Base-by-base conservation (phyloP, 2,797 vertebrate genomes). In the Brachyrhaphis roseni region DNA sequence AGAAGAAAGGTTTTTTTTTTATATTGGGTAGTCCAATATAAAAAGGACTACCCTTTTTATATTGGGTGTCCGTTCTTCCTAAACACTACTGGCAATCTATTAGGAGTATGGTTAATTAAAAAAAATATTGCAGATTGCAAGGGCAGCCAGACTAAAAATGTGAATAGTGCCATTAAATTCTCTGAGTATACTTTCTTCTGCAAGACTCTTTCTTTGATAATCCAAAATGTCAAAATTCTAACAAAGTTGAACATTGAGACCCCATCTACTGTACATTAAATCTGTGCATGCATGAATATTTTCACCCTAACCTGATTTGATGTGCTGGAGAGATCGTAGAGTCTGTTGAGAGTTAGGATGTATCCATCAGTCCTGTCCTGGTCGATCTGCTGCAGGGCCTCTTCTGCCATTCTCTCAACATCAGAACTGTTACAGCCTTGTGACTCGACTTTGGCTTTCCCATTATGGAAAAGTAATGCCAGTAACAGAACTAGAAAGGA, bases 381-480 rank as follows among this genome's bases (percentile, higher is more conserved):
- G 92, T 93, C 92, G 80, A 94, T 90, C 81, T 89, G 89, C 45
- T 91, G 81, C 88, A 94, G 82, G 13, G 82, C 85, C 49, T 91
- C 89, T 46, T 93, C 92, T 0, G 91, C 89, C 41, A 87, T 84
- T 53, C 72, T 83, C 83, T 91, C 80, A 0, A 36, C 85, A 53
- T 92, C 90, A 13, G 87, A 75, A 64, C 72, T 89, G 0, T 0
- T 31, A 78, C 93, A 93, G 72, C 88, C 85, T 8, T 28, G 72
- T 18, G 72, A 39, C 4, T 88, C 87, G 0, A 83, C 46, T 8
- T 4, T 5, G n/a, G 88, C 87, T 72, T 57, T 39, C 1, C 75
- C 84, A 77, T 79, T 74, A 72, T 75, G 91, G 78, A 78, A 86
- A 87, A 91, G 81, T 79, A 87, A 43, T 76, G 81, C 84, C 84